phyloP scores from a whole-genome alignment of 2,113 vertebrate species.

The Coracopsis vasa region DNA sequence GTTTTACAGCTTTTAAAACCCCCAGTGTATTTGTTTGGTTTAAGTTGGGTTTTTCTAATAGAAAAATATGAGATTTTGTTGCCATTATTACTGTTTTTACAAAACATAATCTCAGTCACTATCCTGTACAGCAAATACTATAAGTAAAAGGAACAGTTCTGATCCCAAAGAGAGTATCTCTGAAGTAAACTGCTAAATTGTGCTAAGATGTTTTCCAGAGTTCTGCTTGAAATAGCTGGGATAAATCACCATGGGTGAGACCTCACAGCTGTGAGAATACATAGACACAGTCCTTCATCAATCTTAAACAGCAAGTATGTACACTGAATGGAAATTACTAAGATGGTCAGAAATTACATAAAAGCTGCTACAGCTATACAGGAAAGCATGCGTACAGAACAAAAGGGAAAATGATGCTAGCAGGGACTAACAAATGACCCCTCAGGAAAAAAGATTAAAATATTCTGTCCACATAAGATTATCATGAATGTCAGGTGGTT shows the following conservation, averaged over 20 bases:
- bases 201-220: not conserved
- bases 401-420: not conserved
- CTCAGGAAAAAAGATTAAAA: not conserved
- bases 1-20: not conserved
- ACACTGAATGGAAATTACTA: not conserved
- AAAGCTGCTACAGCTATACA: not conserved
- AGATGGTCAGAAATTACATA: not conserved
- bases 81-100: not conserved
- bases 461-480: too few relatives aligned
- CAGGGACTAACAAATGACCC: not conserved
- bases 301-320: not conserved
- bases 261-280: not conserved
- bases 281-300: not conserved
- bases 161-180: not conserved
- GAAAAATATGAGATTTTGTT: not conserved
- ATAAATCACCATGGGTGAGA: conserved; percentile 7
- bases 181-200: not conserved
- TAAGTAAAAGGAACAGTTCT: not conserved
- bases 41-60: not conserved
- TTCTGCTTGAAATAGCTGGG: not conserved
- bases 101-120: not conserved
- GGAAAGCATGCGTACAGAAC: too few relatives aligned
- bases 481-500: too few relatives aligned
- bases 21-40: not conserved
- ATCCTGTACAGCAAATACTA: too few relatives aligned